Evolutionary conservation across 2,113 vertebrate species (phyloP).

Genomic region (Machaerirhynchus nigripectus): DNA sequence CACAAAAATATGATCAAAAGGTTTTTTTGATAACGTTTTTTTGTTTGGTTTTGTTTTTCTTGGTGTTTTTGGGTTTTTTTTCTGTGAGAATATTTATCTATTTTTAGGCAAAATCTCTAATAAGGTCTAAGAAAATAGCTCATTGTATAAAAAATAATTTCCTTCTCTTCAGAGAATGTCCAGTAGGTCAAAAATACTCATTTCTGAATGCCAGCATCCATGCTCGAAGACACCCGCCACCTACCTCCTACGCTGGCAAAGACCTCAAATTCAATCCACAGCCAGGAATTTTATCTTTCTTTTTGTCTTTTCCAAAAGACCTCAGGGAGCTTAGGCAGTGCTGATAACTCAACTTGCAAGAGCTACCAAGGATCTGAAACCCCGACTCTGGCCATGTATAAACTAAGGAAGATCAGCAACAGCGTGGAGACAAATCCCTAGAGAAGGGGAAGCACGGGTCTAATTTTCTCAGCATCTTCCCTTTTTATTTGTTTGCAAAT

Average conservation of each 20-base stretch:
- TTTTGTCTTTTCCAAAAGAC: background rate
- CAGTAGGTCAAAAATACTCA: background rate
- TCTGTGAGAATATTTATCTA: background rate
- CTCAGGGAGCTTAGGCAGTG: background rate
- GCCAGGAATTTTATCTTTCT: background rate
- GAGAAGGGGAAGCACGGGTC: background rate
- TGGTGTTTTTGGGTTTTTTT: background rate
- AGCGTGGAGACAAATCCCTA: background rate
- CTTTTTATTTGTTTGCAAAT: background rate
- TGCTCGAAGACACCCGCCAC: background rate
- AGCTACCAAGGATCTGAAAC: background rate
- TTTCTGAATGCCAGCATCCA: background rate
- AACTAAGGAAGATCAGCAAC: background rate
- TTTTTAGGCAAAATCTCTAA: background rate
- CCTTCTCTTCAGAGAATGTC: background rate
- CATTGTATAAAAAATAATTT: background rate
- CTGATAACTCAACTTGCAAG: background rate
- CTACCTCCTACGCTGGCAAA: background rate
- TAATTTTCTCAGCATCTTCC: background rate
- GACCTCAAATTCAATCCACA: background rate
- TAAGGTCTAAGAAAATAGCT: background rate
- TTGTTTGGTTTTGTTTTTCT: background rate
- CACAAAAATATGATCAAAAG: background rate
- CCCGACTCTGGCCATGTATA: background rate
- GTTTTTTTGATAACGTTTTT: background rate